A percentile compares a stretch with the other conserved stretches of the same genome.
These are phyloP conservation scores for Propsilocerus akamusi DNA, from an alignment of 1,140 invertebrate species.

Conservation along the genomic window DNA sequence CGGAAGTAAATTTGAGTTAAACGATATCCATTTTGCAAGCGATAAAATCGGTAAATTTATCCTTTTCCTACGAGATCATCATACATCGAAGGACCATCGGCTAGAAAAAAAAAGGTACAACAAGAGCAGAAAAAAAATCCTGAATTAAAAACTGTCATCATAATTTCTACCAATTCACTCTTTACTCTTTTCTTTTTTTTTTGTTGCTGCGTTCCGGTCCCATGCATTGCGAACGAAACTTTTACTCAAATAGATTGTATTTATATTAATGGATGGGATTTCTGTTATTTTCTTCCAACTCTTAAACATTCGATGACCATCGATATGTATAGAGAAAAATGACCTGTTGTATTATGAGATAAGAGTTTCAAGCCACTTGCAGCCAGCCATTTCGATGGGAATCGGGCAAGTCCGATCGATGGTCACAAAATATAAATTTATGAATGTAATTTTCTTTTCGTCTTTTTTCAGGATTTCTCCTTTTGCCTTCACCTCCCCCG, in stretches of 20 bases:
- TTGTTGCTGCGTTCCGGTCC: background rate
- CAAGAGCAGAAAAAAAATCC: too few species aligned
- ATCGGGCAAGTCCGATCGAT: background rate
- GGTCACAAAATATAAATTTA: background rate
- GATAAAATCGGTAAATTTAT: too few species aligned
- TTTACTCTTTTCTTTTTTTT: background rate
- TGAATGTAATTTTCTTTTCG: background rate
- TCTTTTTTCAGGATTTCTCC: background rate
- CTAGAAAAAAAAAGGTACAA: too few species aligned
- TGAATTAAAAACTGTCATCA: constrained; percentile 1
- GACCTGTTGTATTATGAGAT: background rate
- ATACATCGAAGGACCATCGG: too few species aligned
- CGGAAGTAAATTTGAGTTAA: too few species aligned
- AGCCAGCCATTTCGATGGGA: background rate
- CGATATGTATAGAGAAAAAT: too few species aligned
- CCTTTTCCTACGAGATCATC: too few species aligned
- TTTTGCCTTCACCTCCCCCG: background rate
- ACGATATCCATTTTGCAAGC: too few species aligned
- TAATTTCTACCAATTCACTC: background rate
- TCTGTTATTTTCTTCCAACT: background rate
- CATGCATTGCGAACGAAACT: background rate
- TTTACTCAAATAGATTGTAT: constrained; percentile 1
- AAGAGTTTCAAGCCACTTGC: too few species aligned
- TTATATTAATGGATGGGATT: background rate
- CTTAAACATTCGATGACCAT: too few species aligned